Percentiles rank a stretch among this genome's conserved stretches.
These are phyloP conservation scores for Drepanosiphum platanoidis DNA, from an alignment of 2,888 invertebrate species.

Conservation along the genomic window DNA sequence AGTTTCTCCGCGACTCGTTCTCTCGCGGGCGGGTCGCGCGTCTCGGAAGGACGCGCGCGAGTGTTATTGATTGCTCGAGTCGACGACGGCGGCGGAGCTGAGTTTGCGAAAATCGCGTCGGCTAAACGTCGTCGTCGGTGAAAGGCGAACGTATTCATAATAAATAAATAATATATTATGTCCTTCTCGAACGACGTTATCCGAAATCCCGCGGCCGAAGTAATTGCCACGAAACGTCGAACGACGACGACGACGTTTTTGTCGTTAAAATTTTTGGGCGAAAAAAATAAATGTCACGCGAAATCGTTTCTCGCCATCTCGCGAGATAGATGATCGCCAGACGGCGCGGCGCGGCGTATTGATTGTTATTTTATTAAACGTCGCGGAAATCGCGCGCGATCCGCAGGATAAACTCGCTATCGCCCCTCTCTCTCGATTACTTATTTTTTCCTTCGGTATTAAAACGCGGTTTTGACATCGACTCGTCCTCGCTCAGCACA, in stretches of 20 bases:
- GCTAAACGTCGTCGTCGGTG: constrained; percentile 2
- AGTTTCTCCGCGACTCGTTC: too few species aligned
- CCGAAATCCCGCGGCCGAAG: too few species aligned
- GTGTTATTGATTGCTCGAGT: constrained; percentile 42
- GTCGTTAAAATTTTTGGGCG: too few species aligned
- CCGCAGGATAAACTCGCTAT: not conserved
- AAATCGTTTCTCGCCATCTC: constrained; percentile 35
- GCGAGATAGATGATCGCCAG: not conserved
- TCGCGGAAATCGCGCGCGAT: not conserved
- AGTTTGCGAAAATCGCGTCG: constrained; percentile 36
- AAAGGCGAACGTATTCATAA: constrained; percentile 15
- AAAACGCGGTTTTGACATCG: not conserved
- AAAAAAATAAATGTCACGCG: constrained; percentile 24
- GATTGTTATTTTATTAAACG: constrained; percentile 54
- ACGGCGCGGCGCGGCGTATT: constrained; percentile 26
- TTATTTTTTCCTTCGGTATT: not conserved
- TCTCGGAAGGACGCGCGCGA: not conserved
- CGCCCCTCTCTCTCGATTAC: not conserved
- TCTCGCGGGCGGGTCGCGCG: not conserved
- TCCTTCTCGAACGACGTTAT: not conserved
- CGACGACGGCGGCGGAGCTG: not conserved
- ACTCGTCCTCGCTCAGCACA: not conserved
- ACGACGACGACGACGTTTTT: too few species aligned
- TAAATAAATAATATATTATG: too few species aligned
- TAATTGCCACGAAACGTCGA: constrained; percentile 51